Evolutionary conservation across 1,140 invertebrate genomes (phyloP).

Genomic region (Drosophila lacertosa): DNA sequence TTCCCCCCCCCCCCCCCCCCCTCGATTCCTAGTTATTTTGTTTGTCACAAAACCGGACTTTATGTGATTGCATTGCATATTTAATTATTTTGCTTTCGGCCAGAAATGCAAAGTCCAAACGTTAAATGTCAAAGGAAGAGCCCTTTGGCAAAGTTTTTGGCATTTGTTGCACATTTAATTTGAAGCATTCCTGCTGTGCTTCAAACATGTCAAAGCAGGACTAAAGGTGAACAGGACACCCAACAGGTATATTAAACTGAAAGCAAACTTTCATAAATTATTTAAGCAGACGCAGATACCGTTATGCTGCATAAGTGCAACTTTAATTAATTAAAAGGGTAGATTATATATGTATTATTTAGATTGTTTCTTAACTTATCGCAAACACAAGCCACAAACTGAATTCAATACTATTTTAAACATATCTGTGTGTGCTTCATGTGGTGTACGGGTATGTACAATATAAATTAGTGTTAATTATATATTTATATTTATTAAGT

Average conservation of each 20-base stretch:
- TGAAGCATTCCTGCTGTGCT: background rate
- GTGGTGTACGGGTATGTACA: background rate
- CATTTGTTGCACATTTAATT: slow-evolving; percentile 5
- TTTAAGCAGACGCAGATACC: background rate
- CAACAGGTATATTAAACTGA: background rate
- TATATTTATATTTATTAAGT: slow-evolving; percentile 18
- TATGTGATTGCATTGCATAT: too few relatives aligned
- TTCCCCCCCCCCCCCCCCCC: too few relatives aligned
- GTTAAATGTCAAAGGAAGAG: background rate
- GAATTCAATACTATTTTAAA: slow-evolving; percentile 1
- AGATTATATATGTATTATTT: too few relatives aligned
- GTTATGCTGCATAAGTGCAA: too few relatives aligned
- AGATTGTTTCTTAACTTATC: too few relatives aligned
- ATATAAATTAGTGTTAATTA: slow-evolving; percentile 16
- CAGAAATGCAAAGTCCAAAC: background rate
- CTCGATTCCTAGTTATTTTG: too few relatives aligned
- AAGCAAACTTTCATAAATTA: slow-evolving; percentile 10
- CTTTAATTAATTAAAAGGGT: too few relatives aligned
- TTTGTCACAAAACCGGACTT: too few relatives aligned
- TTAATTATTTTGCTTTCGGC: too few relatives aligned
- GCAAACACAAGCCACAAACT: too few relatives aligned
- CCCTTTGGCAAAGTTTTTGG: slow-evolving; percentile 8
- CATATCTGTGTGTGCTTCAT: background rate
- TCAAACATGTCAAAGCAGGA: background rate
- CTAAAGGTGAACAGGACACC: background rate